phyloP scores from a whole-genome alignment of 2,888 invertebrate genomes.

The Neuroscelio doddi region DNA sequence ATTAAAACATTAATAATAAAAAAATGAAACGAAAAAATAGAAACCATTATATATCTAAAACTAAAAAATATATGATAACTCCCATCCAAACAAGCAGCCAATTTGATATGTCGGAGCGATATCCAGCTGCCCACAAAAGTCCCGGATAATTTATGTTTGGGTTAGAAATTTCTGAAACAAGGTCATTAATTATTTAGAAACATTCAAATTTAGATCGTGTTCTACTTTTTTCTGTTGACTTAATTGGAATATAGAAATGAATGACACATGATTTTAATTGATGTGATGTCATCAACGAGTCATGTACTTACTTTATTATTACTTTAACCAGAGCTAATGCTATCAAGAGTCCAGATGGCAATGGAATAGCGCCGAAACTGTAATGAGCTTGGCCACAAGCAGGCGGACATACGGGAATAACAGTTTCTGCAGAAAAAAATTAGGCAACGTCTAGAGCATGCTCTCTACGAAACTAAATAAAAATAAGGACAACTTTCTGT shows the following conservation, averaged over 20 bases:
- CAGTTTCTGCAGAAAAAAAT: conserved; percentile 81
- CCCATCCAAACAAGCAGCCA: conserved; percentile 59
- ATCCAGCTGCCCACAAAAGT: conserved; percentile 73
- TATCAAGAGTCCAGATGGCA: conserved; percentile 70
- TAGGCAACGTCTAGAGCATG: conserved; percentile 66
- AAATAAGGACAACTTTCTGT: not conserved
- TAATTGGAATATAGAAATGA: too few relatives aligned
- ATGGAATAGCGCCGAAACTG: conserved; percentile 75
- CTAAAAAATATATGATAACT: conserved; percentile 44
- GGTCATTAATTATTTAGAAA: too few relatives aligned
- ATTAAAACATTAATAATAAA: too few relatives aligned
- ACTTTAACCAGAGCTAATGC: conserved; percentile 74
- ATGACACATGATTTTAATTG: too few relatives aligned
- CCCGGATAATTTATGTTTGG: conserved; percentile 84
- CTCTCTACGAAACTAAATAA: conserved; percentile 52
- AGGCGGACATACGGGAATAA: conserved; percentile 94
- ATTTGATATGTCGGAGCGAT: conserved; percentile 53
- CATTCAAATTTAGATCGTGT: too few relatives aligned
- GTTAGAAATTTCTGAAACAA: conserved; percentile 77
- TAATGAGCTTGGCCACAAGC: conserved; percentile 85
- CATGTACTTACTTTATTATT: conserved; percentile 69
- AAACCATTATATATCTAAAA: not conserved
- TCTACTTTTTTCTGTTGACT: too few relatives aligned
- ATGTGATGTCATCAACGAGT: not conserved
- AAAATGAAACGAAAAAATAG: not conserved